Evolutionary conservation across 2,797 vertebrate species (phyloP), one percentile per base, ranked within the genome.

Genomic region (Haliaeetus albicilla): DNA sequence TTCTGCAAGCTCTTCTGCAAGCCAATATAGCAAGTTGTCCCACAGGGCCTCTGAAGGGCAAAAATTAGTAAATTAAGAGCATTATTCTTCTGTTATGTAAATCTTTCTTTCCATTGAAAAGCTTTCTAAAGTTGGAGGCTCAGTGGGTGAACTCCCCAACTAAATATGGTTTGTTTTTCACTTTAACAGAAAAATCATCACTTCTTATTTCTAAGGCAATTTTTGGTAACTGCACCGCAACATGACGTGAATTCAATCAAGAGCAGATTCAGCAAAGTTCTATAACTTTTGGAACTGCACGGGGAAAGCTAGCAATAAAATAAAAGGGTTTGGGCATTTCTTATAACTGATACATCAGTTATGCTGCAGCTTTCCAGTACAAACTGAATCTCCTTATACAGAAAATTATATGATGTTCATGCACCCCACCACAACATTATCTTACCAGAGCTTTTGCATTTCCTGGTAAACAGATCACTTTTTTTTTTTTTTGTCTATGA

Each of bases 1-100:
- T 94, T 98, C 98, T 0, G 98, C 98, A 10, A 99, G 98, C 93
- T 99, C 98, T 44, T 97, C 97, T 2, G 99, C 98, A 74, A 99
- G 96, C 99, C 99, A 99, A 46, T 97, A 96, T 16, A 99, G 97
- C 92, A 99, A 85, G 61, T 97, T 98, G 89, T 99, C 98, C 81
- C 98, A 98, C 1, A 98, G 94, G 27, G 96, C 91, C 31, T 98
- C 98, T 98, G 97, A 46, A 30, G 82, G 90, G 71, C 39, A 93
- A 89, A 97, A 24, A 19, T 51, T 17, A 63, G 61, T 51, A 35
- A 37, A 25, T 59, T 28, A 84, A 85, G 74, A 69, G 12, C n/a
- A 28, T 73, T 74, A n/a, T 53, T 75, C 28, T 80, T 56, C 69
- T 74, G 20, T 24, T 77, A 28, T 63, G 24, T 54, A 80, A 82